A percentile compares a stretch with the other conserved stretches of the same genome.
Conservation (phyloP, 2,888 invertebrate species). For the Latrodectus elegans region DNA sequence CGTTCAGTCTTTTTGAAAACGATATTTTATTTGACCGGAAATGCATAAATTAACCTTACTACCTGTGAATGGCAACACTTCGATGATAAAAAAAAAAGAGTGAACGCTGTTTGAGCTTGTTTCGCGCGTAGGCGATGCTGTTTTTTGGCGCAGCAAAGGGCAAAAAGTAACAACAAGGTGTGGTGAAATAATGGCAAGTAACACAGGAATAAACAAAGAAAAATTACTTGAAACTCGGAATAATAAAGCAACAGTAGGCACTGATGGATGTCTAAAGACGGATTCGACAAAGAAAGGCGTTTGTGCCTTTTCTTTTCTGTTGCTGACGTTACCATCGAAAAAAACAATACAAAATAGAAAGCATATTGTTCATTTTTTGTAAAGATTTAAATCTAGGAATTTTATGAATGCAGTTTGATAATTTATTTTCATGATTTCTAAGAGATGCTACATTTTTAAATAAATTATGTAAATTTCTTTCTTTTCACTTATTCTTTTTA, state of each 20-base stretch:
- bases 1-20: background rate
- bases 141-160: conserved; percentile 23
- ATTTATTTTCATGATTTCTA: no score
- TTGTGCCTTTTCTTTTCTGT: background rate
- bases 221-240: conserved; percentile 3
- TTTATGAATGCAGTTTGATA: no score
- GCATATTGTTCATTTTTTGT: no score
- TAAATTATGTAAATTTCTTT: no score
- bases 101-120: conserved; percentile 41
- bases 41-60: conserved; percentile 44
- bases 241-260: conserved; percentile 9
- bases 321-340: background rate
- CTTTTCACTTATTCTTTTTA: no score
- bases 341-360: no score
- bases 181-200: conserved; percentile 25
- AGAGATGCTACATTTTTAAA: no score
- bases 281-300: conserved; percentile 7
- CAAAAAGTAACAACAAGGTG: conserved; percentile 52
- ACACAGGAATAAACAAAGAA: conserved; percentile 1
- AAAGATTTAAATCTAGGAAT: no score
- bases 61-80: background rate
- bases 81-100: conserved; percentile 8
- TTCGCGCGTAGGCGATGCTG: conserved; percentile 45
- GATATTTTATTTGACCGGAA: conserved; percentile 39
- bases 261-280: conserved; percentile 6